A percentile compares a stretch with the other conserved stretches of the same genome.
These are phyloP conservation scores for Sebastes hopkinsi DNA, from an alignment of 2,797 vertebrate genomes.

Conservation along the genomic window DNA sequence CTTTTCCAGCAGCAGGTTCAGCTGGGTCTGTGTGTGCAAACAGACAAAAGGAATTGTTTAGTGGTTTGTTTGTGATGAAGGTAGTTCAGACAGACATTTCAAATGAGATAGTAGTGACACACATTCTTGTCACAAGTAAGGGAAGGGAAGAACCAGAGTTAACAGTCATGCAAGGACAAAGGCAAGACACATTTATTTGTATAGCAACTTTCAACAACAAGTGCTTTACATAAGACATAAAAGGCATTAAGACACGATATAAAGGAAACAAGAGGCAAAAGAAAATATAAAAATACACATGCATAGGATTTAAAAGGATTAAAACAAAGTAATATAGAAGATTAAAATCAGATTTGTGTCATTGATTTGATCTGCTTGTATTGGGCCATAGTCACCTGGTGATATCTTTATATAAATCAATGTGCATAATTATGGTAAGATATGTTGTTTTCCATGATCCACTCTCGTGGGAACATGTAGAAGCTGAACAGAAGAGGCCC, in stretches of 20 bases:
- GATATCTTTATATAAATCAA: too few relatives aligned
- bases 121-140: background rate
- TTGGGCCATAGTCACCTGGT: background rate
- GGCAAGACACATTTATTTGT: background rate
- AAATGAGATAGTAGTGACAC: background rate
- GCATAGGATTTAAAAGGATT: background rate
- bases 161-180: background rate
- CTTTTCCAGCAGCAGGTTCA: conserved; percentile 97
- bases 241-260: background rate
- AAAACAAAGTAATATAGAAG: background rate
- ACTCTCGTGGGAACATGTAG: background rate
- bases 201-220: background rate
- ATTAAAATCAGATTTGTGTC: background rate
- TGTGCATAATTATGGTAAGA: too few relatives aligned
- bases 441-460: background rate
- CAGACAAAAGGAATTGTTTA: conserved; percentile 25
- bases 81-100: background rate
- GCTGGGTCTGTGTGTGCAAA: conserved; percentile 89
- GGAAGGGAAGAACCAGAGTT: background rate
- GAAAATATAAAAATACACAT: background rate
- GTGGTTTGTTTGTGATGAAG: conserved; percentile 6
- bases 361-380: background rate
- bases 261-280: background rate
- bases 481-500: background rate
- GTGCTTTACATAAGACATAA: background rate